Base-by-base conservation (phyloP, 1,140 invertebrate species). In the Cotesia chilonis region DNA sequence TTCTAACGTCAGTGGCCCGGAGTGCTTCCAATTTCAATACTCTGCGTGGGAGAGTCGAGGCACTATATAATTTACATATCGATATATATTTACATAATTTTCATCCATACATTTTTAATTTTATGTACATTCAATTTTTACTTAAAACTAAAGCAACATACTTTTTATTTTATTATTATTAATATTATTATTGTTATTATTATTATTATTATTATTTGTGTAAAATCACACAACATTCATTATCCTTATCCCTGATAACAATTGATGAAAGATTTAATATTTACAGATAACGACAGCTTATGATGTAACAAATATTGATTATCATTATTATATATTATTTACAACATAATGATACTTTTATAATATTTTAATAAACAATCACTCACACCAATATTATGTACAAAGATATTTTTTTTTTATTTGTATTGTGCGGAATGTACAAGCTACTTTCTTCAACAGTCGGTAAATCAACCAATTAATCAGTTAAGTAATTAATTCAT, bases 401-500 rank as follows among this genome's bases (percentile, higher is more conserved):
- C 70, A 71, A 61, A 41, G 55, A 55, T 41, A 51, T 47, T 5
- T 41, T 35, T 52, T 57, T 51, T 52, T 57, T 51, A 52, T 6
- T 51, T 61, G 36, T 36, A 71, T 63, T 54, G 28, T 36, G 69
- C 35, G 69, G 55, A 66, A 64, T 71, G 36, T 71, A 66, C 60
- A 65, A 36, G 47, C 36, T 61, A 68, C 66, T 57, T 68, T 68
- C 54, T 52, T 68, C 41, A 47, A 47, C 41, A 47, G 41, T 47
- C 41, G 10, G 10, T 47, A 47, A 47, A 47, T 9, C n/a, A 55
- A 55, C n/a, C 12, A 14, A 55, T 55, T 55, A 55, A 55, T 10
- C 41, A 47, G 10, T 47, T 10, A 47, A 47, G 6, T 47, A 47
- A 47, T 47, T 47, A 47, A 47, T 47, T 47, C 28, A 28, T 28